phyloP scores from a whole-genome alignment of 2,797 vertebrate genomes.

The Zenarchopterus dispar region DNA sequence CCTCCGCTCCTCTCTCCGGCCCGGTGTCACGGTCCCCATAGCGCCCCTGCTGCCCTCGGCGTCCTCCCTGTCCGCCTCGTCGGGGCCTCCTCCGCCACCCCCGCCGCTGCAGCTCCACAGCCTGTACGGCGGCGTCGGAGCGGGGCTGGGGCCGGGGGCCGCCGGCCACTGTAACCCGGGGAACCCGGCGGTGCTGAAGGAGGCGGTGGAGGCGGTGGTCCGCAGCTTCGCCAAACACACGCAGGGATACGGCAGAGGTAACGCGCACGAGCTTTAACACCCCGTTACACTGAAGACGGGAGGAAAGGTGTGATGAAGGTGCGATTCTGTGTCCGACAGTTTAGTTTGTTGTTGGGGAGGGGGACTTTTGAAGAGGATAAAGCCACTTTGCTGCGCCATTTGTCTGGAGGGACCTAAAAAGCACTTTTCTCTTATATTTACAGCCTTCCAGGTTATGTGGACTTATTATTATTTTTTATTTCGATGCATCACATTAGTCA shows the following conservation, averaged over 20 bases:
- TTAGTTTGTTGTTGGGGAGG: slow-evolving; percentile 6
- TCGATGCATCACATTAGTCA: too few relatives aligned
- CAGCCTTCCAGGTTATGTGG: too few relatives aligned
- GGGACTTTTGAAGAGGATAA: slow-evolving; percentile 17
- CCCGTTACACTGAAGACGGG: too few relatives aligned
- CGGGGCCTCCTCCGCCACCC: slow-evolving; percentile 78
- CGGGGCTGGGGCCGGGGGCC: slow-evolving; percentile 76
- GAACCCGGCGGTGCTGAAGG: slow-evolving; percentile 92
- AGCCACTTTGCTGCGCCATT: slow-evolving; percentile 60
- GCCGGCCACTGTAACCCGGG: slow-evolving; percentile 77
- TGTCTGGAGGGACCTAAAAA: slow-evolving; percentile 33
- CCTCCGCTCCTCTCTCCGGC: slow-evolving; percentile 87
- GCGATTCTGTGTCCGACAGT: too few relatives aligned
- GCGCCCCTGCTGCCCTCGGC: slow-evolving; percentile 77
- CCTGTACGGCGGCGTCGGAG: slow-evolving; percentile 77
- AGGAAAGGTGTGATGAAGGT: too few relatives aligned
- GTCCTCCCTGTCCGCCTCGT: slow-evolving; percentile 75
- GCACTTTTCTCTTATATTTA: too few relatives aligned
- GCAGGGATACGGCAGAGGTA: slow-evolving; percentile 95
- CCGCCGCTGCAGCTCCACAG: slow-evolving; percentile 84
- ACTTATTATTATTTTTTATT: too few relatives aligned
- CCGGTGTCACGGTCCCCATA: slow-evolving; percentile 85
- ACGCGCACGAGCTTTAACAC: slow-evolving; percentile 11
- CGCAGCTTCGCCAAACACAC: slow-evolving; percentile 98
- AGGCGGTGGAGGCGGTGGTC: slow-evolving; percentile 96